These are phyloP conservation scores for Pterocles gutturalis DNA, from an alignment of 2,113 vertebrate genomes.

Conservation along the genomic window DNA sequence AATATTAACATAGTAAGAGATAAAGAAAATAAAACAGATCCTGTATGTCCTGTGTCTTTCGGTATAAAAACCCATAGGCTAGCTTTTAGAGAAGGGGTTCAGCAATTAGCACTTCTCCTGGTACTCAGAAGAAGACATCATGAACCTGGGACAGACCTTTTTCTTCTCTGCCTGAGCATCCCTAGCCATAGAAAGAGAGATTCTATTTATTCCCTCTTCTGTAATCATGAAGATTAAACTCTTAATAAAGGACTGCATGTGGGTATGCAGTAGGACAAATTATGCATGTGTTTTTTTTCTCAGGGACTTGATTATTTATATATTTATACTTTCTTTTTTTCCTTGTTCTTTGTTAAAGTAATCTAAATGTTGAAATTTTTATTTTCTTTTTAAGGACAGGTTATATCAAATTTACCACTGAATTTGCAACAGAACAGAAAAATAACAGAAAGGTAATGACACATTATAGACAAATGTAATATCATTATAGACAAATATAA, in stretches of 20 bases:
- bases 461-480: not conserved
- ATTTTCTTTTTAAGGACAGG: not conserved
- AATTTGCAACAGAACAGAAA: not conserved
- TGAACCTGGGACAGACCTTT: not conserved
- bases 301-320: not conserved
- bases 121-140: not conserved
- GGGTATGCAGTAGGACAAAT: not conserved
- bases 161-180: not conserved
- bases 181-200: not conserved
- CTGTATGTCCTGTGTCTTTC: not conserved
- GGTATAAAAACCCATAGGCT: not conserved
- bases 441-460: not conserved
- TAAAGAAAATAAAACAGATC: not conserved
- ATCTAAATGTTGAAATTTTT: not conserved
- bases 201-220: not conserved
- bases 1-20: not conserved
- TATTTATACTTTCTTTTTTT: not conserved
- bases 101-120: not conserved
- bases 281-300: not conserved
- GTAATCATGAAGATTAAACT: not conserved
- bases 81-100: not conserved
- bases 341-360: not conserved
- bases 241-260: not conserved
- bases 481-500: not conserved
- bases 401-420: not conserved